Evolutionary conservation across 2,888 invertebrate species (phyloP).

Genomic region (Spisula subtruncata): DNA sequence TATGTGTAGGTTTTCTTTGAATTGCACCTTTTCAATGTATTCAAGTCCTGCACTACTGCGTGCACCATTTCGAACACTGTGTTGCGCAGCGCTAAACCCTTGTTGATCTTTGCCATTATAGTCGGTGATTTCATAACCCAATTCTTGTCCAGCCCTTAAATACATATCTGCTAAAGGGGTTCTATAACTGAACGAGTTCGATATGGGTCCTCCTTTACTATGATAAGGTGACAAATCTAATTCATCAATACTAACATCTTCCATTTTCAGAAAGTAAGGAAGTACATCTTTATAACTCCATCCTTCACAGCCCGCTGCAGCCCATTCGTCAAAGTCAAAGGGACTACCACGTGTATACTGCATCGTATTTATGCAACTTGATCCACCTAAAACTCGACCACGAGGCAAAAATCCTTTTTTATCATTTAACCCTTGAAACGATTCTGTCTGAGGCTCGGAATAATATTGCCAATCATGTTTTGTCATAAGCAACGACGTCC

Average conservation of each 20-base stretch:
- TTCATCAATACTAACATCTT: slow-evolving; percentile 3
- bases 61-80: slow-evolving; percentile 8
- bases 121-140: background rate
- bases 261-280: slow-evolving; percentile 1
- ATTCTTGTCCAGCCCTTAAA: background rate
- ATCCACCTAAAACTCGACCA: slow-evolving; percentile 22
- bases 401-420: slow-evolving; percentile 26
- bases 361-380: slow-evolving; percentile 20
- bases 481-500: background rate
- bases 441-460: background rate
- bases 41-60: background rate
- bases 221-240: slow-evolving; percentile 10
- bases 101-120: slow-evolving; percentile 15
- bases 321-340: slow-evolving; percentile 24
- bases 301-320: slow-evolving; percentile 12
- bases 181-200: background rate
- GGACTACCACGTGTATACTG: slow-evolving; percentile 28
- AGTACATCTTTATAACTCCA: slow-evolving; percentile 30
- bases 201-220: slow-evolving; percentile 10
- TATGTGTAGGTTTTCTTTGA: background rate
- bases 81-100: slow-evolving; percentile 10
- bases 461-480: slow-evolving; percentile 36
- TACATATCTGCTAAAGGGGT: background rate
- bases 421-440: slow-evolving; percentile 12
- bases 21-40: background rate